Base-by-base conservation (phyloP, 1,140 invertebrate species). In the Zaprionus capensis region DNA sequence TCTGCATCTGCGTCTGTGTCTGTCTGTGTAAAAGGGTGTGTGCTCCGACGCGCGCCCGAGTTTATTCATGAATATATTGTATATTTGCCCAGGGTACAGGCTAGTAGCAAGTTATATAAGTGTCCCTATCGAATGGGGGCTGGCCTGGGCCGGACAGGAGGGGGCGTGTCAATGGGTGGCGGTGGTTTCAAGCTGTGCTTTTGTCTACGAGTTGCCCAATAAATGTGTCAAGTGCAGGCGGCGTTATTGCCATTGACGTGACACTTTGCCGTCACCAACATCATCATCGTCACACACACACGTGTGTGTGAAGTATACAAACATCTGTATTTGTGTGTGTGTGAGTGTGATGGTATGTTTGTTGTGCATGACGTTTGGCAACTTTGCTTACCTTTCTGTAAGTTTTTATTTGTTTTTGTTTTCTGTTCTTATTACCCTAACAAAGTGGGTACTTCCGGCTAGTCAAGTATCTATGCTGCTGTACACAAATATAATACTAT, bases 181-280 rank as follows among this genome's bases (percentile, higher is more conserved):
- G 46, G 72, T 72, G 46, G 72, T 72, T 81, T 80, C 77, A 78
- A 88, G 84, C 74, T 76, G 38, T 81, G 81, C 83, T 84, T 87
- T 87, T 87, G 83, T 87, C 83, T 88, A 59, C 69, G 68, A 73
- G 84, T 87, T 88, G 78, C 71, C 83, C 84, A 87, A 87, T 87
- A 87, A 88, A 87, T 87, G 83, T 87, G 83, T 87, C 83, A 87
- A 87, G 83, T 87, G 84, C 83, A 87, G 81, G 78, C 78, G 83
- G 83, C 59, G 71, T 76, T 86, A 83, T 79, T 78, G 83, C 71
- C 84, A 88, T 87, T 87, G 83, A 88, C 84, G 78, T 88, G 83
- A 76, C 81, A 80, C 76, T 70, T 66, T 66, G 67, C 56, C 71
- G 73, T 78, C 83, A 78, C 57, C 68, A 57, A 78, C 68, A 70